A percentile compares a stretch with the other conserved stretches of the same genome.
phyloP scores from a whole-genome alignment of 2,888 invertebrate species.

The Hypsopygia costalis region DNA sequence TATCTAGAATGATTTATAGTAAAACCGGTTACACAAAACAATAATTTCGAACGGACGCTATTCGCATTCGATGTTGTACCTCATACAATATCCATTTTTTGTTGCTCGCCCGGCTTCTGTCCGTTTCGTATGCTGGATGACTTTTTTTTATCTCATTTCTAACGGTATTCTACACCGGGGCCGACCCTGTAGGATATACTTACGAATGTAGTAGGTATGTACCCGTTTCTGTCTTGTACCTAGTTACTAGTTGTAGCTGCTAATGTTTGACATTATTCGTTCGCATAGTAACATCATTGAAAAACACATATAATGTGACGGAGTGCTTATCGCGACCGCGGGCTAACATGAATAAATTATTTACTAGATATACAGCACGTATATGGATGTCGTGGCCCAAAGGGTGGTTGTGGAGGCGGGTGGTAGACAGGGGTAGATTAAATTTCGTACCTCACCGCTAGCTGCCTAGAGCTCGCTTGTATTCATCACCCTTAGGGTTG shows the following conservation, averaged over 20 bases:
- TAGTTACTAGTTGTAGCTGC: constrained; percentile 15
- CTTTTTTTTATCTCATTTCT: constrained; percentile 45
- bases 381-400: constrained; percentile 23
- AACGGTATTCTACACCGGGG: constrained; percentile 43
- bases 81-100: constrained; percentile 16
- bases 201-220: constrained; percentile 41
- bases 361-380: constrained; percentile 29
- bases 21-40: too few species aligned
- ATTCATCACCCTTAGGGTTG: constrained; percentile 69
- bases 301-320: constrained; percentile 47
- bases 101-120: constrained; percentile 7
- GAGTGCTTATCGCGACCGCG: constrained; percentile 33
- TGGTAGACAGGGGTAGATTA: constrained; percentile 74
- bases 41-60: too few species aligned
- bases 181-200: constrained; percentile 37
- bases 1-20: too few species aligned
- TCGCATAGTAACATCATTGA: constrained; percentile 55
- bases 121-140: constrained; percentile 15
- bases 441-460: constrained; percentile 67
- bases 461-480: constrained; percentile 58
- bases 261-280: constrained; percentile 31
- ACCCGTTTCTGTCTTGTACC: constrained; percentile 12
- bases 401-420: constrained; percentile 37
- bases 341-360: constrained; percentile 60
- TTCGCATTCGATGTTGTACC: too few species aligned